A percentile compares a stretch with the other conserved stretches of the same genome.
phyloP scores from a whole-genome alignment of 2,113 vertebrate genomes.

The Centrocercus urophasianus region DNA sequence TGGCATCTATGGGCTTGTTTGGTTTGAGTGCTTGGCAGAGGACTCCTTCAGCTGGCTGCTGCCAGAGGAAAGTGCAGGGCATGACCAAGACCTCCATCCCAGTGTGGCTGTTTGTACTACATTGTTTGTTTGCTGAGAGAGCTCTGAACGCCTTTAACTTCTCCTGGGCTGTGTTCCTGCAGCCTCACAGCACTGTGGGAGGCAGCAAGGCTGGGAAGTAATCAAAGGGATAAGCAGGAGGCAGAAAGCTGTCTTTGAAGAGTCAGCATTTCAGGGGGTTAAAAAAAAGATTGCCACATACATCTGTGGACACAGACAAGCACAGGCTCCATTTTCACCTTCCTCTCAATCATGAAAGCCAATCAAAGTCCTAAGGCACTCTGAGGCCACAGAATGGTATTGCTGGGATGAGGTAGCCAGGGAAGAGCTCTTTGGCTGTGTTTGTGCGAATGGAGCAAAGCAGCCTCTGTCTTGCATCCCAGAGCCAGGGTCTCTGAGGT shows the following conservation, averaged over 20 bases:
- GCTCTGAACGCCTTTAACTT: not conserved
- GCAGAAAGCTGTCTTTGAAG: not conserved
- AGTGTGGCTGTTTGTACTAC: not conserved
- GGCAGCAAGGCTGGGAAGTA: not conserved
- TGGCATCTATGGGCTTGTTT: not conserved
- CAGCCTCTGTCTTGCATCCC: constrained; percentile 18
- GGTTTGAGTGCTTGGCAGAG: not conserved
- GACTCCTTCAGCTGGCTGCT: not conserved
- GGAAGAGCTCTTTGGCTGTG: not conserved
- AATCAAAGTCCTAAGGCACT: not conserved
- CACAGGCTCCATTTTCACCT: not conserved
- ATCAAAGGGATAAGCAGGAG: constrained; percentile 18
- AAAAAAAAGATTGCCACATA: not conserved
- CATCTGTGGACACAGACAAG: not conserved
- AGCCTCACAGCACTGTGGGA: not conserved
- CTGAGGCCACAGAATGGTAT: not conserved
- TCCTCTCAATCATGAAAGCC: not conserved
- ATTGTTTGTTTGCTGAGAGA: not conserved
- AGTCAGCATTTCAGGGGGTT: not conserved
- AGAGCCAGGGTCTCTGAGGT: constrained; percentile 5
- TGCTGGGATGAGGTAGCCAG: not conserved
- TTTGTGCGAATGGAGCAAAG: not conserved
- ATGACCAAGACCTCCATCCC: not conserved
- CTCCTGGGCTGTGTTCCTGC: not conserved
- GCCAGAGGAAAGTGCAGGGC: not conserved